Conservation (phyloP, 2,797 vertebrate genomes). For the Arctocebus calabarensis region DNA sequence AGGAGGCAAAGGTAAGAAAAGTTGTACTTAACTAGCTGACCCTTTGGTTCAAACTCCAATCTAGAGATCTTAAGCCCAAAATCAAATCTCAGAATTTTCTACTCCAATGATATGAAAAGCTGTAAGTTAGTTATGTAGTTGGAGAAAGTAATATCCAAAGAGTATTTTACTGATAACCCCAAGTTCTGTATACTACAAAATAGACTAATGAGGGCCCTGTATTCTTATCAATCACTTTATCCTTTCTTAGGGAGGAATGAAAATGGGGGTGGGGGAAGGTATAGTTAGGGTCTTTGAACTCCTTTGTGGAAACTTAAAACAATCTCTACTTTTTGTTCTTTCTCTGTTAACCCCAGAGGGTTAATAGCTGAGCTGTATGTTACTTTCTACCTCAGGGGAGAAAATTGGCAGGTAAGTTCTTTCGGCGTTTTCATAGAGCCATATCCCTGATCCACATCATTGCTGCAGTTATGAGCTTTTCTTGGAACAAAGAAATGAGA, state of each 20-base stretch:
- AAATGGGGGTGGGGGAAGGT: background rate
- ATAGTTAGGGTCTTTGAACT: conserved; percentile 17
- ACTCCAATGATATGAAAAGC: conserved; percentile 14
- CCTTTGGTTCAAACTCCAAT: conserved; percentile 52
- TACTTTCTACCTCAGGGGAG: conserved; percentile 36
- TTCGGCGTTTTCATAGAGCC: conserved; percentile 1
- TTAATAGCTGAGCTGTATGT: conserved; percentile 47
- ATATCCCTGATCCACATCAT: conserved; percentile 27
- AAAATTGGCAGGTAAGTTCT: conserved; percentile 75
- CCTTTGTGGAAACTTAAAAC: conserved; percentile 36
- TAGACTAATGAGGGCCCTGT: background rate
- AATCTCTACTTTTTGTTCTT: conserved; percentile 35
- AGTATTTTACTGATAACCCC: background rate
- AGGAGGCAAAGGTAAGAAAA: conserved; percentile 30
- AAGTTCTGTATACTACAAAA: conserved; percentile 40
- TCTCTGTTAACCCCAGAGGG: conserved; percentile 50
- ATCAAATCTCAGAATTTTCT: conserved; percentile 60
- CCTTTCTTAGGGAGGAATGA: conserved; percentile 31
- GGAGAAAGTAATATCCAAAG: background rate
- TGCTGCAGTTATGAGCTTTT: background rate
- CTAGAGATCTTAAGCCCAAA: conserved; percentile 41
- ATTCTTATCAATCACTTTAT: background rate
- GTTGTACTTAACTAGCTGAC: conserved; percentile 5
- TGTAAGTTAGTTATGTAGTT: background rate
- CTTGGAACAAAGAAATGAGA: conserved; percentile 55